These are phyloP conservation scores for Pinna nobilis DNA, from an alignment of 1,140 invertebrate species.

Conservation along the genomic window DNA sequence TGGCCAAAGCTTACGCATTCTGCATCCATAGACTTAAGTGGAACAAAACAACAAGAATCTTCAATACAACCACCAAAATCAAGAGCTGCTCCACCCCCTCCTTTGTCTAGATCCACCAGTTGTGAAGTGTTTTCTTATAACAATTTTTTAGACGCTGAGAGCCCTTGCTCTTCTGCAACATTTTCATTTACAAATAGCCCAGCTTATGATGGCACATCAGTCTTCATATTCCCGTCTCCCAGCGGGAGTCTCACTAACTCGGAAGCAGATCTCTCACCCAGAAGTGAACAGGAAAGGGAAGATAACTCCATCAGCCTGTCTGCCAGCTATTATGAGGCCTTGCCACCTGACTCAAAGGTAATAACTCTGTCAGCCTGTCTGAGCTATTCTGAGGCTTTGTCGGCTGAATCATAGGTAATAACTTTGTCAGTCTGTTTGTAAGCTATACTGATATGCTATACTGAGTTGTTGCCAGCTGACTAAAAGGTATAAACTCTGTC, in stretches of 20 bases:
- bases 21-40: not conserved
- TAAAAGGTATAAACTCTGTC: too few relatives aligned
- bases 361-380: too few relatives aligned
- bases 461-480: too few relatives aligned
- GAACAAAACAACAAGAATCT: not conserved
- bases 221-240: constrained; percentile 6
- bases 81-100: not conserved
- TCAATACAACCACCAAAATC: not conserved
- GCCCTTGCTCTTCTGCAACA: not conserved
- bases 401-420: too few relatives aligned
- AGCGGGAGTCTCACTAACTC: not conserved
- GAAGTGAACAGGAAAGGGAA: not conserved
- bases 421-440: too few relatives aligned
- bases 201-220: not conserved
- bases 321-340: too few relatives aligned
- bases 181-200: constrained; percentile 18
- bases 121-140: constrained; percentile 7
- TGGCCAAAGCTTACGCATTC: not conserved
- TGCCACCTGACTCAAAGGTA: constrained; percentile 7
- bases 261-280: not conserved
- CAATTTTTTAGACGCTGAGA: too few relatives aligned
- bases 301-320: too few relatives aligned
- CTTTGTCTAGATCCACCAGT: not conserved
- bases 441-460: too few relatives aligned
- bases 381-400: too few relatives aligned